Conservation (phyloP, 2,888 invertebrate genomes). For the Schizaphis graminum region DNA sequence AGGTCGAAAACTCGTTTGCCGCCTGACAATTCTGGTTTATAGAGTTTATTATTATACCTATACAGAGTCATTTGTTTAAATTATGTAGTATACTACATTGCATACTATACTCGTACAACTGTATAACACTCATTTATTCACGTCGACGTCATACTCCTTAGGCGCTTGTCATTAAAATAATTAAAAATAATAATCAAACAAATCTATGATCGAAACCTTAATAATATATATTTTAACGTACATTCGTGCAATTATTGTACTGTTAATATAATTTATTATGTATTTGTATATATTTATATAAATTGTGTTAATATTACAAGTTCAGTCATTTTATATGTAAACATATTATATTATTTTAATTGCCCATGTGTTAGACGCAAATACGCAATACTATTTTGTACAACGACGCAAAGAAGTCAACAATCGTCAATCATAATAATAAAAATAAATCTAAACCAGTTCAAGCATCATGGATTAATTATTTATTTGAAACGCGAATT, state of each 20-base stretch:
- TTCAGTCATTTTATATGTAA: background rate
- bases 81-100: background rate
- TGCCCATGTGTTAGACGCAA: background rate
- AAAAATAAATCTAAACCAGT: background rate
- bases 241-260: background rate
- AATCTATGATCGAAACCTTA: background rate
- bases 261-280: background rate
- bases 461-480: background rate
- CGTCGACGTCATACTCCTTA: background rate
- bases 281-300: background rate
- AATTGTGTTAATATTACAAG: background rate
- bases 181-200: background rate
- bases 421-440: background rate
- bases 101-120: too few relatives aligned
- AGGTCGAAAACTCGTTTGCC: slow-evolving; percentile 33
- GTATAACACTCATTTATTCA: background rate
- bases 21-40: slow-evolving; percentile 15
- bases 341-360: background rate
- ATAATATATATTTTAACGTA: background rate
- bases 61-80: background rate
- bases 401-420: background rate
- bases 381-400: too few relatives aligned
- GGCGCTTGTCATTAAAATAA: background rate
- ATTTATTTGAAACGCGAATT: background rate
- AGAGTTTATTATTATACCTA: background rate